Base-by-base conservation (phyloP, 2,888 invertebrate species). In the Cephus pulcher region DNA sequence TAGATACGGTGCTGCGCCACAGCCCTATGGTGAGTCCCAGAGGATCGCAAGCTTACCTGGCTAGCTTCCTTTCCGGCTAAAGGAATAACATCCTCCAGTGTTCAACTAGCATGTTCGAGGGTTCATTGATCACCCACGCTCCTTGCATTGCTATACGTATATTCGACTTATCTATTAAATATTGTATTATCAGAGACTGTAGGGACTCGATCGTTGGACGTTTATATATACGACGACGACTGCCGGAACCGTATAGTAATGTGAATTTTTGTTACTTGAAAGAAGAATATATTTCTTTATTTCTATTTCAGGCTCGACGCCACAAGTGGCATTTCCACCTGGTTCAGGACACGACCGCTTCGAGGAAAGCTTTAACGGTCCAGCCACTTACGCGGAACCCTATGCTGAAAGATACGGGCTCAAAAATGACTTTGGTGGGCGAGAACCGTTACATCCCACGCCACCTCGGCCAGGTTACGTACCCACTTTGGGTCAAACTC, bases 1-100 rank as follows among this genome's bases (percentile, higher is more conserved):
- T 82, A 95, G 97, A 92, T 97, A 96, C 91, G 97, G 97, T 83
- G 96, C 96, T 82, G 94, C 97, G 88, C 97, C 97, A 84, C 96
- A 96, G 92, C 97, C 97, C 83, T 97, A 96, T 93, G 96, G 97
- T 97, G 93, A 96, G 96, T 96, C 83, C 23, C 56, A 56, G 23
- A 56, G 56, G 56, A 56, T 56, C 56, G 73, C 76, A 23, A 56
- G 56, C 56, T 56, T 56, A 56, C 56, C 56, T 56, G 56, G 56
- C 56, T 56, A 56, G 56, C 56, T 56, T 56, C 56, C 56, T 56
- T 56, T 56, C 56, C 56, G 56, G 56, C 23, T 56, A 56, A 23
- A 56, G 56, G 56, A 56, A 56, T 56, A 23, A 56, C 56, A 23
- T 56, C 56, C 23, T 56, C 23, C 56, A 56, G 56, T 56, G 56